Evolutionary conservation across 1,140 invertebrate species (phyloP).

Genomic region (Cyphomyrmex costatus): DNA sequence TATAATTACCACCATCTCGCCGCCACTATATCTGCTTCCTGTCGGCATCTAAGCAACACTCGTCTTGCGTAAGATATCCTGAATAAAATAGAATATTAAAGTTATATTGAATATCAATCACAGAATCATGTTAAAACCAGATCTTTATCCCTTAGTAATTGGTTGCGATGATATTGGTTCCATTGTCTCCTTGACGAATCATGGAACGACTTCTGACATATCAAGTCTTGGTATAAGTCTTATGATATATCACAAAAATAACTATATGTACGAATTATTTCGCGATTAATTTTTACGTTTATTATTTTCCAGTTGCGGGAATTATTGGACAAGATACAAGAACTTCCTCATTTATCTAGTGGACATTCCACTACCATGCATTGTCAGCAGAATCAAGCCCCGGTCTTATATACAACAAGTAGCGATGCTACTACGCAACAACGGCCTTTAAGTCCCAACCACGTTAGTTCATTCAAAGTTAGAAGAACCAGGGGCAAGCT

Average conservation of each 20-base stretch:
- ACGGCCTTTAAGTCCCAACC: slow-evolving; percentile 76
- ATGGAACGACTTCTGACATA: slow-evolving; percentile 89
- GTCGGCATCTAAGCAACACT: too few relatives aligned
- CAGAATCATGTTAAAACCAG: too few relatives aligned
- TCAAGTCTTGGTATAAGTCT: slow-evolving; percentile 90
- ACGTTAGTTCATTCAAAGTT: slow-evolving; percentile 72
- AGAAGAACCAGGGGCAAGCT: slow-evolving; percentile 82
- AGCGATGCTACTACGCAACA: slow-evolving; percentile 71
- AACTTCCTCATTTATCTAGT: slow-evolving; percentile 87
- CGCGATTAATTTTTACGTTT: slow-evolving; percentile 6
- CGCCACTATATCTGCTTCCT: too few relatives aligned
- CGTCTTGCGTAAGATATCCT: too few relatives aligned
- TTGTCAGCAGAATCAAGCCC: slow-evolving; percentile 76
- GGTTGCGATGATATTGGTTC: slow-evolving; percentile 83
- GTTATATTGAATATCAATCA: too few relatives aligned
- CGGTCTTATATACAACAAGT: slow-evolving; percentile 77
- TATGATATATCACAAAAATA: neutral
- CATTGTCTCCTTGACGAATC: slow-evolving; percentile 85
- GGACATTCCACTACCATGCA: slow-evolving; percentile 72
- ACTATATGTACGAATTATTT: neutral
- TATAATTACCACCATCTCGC: too few relatives aligned
- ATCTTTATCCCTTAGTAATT: too few relatives aligned
- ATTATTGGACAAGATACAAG: slow-evolving; percentile 90
- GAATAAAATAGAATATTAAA: too few relatives aligned
- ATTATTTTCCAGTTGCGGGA: slow-evolving; percentile 86